Conservation (phyloP, 2,888 invertebrate genomes). For the Kuschelorhynchus macadamiae region DNA sequence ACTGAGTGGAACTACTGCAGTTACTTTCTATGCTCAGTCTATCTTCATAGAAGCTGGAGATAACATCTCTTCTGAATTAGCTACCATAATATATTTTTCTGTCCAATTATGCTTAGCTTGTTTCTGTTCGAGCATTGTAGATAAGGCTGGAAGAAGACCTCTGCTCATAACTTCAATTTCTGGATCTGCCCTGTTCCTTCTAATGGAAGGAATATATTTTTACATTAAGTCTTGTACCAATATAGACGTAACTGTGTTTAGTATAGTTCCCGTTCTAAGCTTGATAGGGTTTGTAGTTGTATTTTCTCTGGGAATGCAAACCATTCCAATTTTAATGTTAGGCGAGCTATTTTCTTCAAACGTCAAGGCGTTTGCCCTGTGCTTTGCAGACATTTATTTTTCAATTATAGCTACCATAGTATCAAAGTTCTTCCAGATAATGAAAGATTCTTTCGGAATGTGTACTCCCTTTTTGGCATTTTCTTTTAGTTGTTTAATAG, state of each 20-base stretch:
- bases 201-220: slow-evolving; percentile 69
- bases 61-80: slow-evolving; percentile 66
- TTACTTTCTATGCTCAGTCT: slow-evolving; percentile 75
- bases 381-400: slow-evolving; percentile 71
- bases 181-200: slow-evolving; percentile 66
- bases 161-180: slow-evolving; percentile 71
- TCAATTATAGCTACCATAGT: slow-evolving; percentile 69
- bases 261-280: slow-evolving; percentile 68
- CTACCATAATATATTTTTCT: slow-evolving; percentile 65
- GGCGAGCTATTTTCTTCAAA: slow-evolving; percentile 73
- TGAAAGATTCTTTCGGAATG: slow-evolving; percentile 66
- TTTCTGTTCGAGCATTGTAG: slow-evolving; percentile 73
- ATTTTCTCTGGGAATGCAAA: slow-evolving; percentile 72
- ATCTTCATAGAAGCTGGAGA: slow-evolving; percentile 67
- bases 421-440: slow-evolving; percentile 69
- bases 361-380: slow-evolving; percentile 74
- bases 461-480: slow-evolving; percentile 48
- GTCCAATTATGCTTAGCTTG: slow-evolving; percentile 73
- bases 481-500: slow-evolving; percentile 33
- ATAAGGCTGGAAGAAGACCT: slow-evolving; percentile 71
- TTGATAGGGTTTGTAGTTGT: slow-evolving; percentile 70
- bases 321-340: slow-evolving; percentile 70
- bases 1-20: slow-evolving; percentile 75
- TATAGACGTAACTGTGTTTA: slow-evolving; percentile 63
- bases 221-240: slow-evolving; percentile 65